Evolutionary conservation across 1,140 invertebrate species (phyloP).

Genomic region (Epicauta chinensis): DNA sequence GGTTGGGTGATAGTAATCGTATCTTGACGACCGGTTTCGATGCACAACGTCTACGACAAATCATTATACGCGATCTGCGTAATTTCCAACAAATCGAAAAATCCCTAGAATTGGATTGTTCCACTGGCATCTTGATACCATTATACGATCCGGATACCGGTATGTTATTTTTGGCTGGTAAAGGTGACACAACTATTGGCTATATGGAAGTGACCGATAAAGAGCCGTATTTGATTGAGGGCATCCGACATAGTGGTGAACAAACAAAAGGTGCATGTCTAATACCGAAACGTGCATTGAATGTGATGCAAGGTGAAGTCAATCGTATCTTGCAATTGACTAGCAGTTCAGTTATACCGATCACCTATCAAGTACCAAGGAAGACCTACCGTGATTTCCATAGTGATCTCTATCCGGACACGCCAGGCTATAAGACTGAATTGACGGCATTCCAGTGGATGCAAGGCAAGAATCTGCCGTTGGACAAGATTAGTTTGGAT

Average conservation of each 20-base stretch:
- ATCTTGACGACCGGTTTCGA: conserved; percentile 80
- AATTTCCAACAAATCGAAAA: conserved; percentile 74
- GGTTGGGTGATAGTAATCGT: conserved; percentile 75
- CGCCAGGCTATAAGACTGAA: conserved; percentile 66
- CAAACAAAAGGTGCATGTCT: conserved; percentile 89
- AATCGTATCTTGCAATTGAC: conserved; percentile 83
- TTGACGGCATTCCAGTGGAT: conserved; percentile 74
- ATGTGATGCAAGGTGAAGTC: conserved; percentile 93
- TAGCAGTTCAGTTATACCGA: conserved; percentile 77
- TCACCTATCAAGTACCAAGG: conserved; percentile 90
- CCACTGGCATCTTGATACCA: conserved; percentile 86
- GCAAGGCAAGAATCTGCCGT: conserved; percentile 58
- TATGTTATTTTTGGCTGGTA: conserved; percentile 91
- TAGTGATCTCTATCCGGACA: conserved; percentile 87
- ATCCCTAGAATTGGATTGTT: conserved; percentile 75
- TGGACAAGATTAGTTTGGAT: conserved; percentile 75
- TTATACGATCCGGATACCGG: conserved; percentile 86
- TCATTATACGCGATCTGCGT: conserved; percentile 79
- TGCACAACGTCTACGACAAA: conserved; percentile 70
- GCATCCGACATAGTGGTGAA: conserved; percentile 71
- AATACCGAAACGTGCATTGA: conserved; percentile 84
- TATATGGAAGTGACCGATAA: conserved; percentile 81
- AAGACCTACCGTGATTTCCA: conserved; percentile 81
- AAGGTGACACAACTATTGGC: conserved; percentile 78
- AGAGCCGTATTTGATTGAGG: conserved; percentile 79